Base-by-base conservation (phyloP, 1,140 invertebrate genomes). In the Liolophura sinensis region DNA sequence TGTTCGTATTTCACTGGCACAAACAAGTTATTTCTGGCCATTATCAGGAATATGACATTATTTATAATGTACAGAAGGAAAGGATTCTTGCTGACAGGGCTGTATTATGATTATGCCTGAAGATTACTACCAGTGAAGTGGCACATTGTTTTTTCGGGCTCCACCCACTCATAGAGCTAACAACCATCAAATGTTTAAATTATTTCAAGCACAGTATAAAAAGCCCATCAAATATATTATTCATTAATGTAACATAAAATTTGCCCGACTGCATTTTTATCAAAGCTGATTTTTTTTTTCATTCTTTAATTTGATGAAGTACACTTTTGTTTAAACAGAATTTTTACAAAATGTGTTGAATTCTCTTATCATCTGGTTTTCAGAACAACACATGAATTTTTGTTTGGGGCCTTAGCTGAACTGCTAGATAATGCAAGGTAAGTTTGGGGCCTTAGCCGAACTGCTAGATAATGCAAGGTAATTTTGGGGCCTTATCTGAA, bases 391-490 rank as follows among this genome's bases (percentile, higher is more conserved):
- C 84, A 85, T 78, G 82, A 85, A 57, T 85, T 85, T 73, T 61
- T 85, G n/a, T 85, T 85, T 80, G 84, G 84, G 54, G 84, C 84
- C n/a, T 63, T 85, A 60, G 84, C 83, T 51, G 84, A 85, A 68
- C 68, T 85, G 60, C 72, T 85, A 6, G 84, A 85, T 65, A 85
- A 85, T 79, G 77, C 82, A 49, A 80, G 81, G 82, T 82, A 72
- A 66, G 64, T 65, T 5, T 24, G 31, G 20, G 20, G 9, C n/a
- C 12, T 40, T 3, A 55, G 40, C 11, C 47, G 24, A 20, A 22
- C 50, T 56, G 16, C 24, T n/a, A 56, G 18, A 15, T n/a, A 62
- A 62, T 51, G 51, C n/a, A 16, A n/a, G 25, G 18, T 18, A 24
- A 18, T 16, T 51, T 58, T 18, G 56, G 15, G 15, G 25, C 25